phyloP scores from a whole-genome alignment of 2,113 vertebrate genomes.

The Ophthalmotilapia sp. region DNA sequence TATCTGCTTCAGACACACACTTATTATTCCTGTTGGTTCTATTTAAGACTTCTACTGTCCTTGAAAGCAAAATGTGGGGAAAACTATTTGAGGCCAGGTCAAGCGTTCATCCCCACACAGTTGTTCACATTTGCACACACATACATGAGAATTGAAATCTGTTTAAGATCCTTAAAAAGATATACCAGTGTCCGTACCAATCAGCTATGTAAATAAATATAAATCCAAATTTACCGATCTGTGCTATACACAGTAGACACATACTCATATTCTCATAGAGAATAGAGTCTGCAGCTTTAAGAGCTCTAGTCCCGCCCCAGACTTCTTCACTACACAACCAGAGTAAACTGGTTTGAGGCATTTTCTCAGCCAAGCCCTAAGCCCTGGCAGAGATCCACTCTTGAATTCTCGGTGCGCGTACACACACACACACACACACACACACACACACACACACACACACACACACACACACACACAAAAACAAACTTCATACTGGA shows the following conservation, averaged over 20 bases:
- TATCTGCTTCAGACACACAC: not conserved
- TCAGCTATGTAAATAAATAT: not conserved
- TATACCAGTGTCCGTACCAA: not conserved
- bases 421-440: not conserved
- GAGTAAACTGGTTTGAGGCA: conserved; percentile 78
- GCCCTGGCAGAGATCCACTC: conserved; percentile 64
- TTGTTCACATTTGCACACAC: not conserved
- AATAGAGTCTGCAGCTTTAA: conserved; percentile 65
- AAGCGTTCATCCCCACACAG: not conserved
- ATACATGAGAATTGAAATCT: not conserved
- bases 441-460: not conserved
- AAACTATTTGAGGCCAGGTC: conserved; percentile 7
- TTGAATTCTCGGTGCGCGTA: not conserved
- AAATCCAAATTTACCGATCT: not conserved
- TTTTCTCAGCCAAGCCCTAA: conserved; percentile 74
- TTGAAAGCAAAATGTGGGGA: conserved; percentile 11
- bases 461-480: not conserved
- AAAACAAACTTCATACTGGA: conserved; percentile 11
- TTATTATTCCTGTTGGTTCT: not conserved
- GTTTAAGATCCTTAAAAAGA: not conserved
- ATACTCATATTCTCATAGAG: not conserved
- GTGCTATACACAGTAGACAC: not conserved
- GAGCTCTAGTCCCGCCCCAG: conserved; percentile 60
- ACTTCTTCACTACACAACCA: conserved; percentile 71
- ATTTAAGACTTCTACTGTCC: not conserved